Percentiles rank a stretch among this genome's conserved stretches.
Evolutionary conservation across 53 echinoderm and acorn worm species (phyloP).

Genomic region (Arbacia lixula): DNA sequence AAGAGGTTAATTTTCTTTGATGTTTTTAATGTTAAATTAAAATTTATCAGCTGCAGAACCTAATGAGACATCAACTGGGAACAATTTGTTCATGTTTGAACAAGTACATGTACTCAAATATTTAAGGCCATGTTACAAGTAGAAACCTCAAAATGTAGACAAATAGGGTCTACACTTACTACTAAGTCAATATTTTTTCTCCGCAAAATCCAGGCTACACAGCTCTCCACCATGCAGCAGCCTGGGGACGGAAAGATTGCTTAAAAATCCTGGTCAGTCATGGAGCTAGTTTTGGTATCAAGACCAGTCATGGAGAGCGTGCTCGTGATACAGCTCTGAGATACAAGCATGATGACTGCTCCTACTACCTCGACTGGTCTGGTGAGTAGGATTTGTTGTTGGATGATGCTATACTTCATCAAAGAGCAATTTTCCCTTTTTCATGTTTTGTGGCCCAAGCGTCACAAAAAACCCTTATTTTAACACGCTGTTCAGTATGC

Average conservation of each 20-base stretch:
- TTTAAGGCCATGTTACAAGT: too few relatives aligned
- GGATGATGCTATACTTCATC: not conserved
- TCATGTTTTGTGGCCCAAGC: not conserved
- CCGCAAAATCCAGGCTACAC: slow-evolving; percentile 99
- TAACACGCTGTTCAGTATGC: not conserved
- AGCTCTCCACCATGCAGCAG: slow-evolving; percentile 91
- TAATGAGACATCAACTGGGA: too few relatives aligned
- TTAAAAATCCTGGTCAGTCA: slow-evolving; percentile 76
- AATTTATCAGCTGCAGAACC: too few relatives aligned
- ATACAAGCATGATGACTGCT: slow-evolving; percentile 83
- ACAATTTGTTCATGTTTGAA: too few relatives aligned
- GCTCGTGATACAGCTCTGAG: slow-evolving; percentile 82
- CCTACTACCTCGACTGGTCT: slow-evolving; percentile 87
- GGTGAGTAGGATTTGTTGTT: slow-evolving; percentile 56
- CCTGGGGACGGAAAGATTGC: slow-evolving; percentile 82
- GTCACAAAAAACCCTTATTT: too few relatives aligned
- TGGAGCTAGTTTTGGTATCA: slow-evolving; percentile 77
- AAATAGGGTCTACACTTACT: too few relatives aligned
- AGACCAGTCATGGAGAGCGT: slow-evolving; percentile 85
- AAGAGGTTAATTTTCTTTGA: too few relatives aligned
- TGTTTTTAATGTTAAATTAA: too few relatives aligned
- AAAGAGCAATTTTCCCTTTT: not conserved
- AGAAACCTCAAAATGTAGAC: too few relatives aligned
- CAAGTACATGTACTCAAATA: too few relatives aligned
- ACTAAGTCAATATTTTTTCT: too few relatives aligned